Conservation (phyloP, 2,888 invertebrate genomes). For the Orthonevra nobilis region DNA sequence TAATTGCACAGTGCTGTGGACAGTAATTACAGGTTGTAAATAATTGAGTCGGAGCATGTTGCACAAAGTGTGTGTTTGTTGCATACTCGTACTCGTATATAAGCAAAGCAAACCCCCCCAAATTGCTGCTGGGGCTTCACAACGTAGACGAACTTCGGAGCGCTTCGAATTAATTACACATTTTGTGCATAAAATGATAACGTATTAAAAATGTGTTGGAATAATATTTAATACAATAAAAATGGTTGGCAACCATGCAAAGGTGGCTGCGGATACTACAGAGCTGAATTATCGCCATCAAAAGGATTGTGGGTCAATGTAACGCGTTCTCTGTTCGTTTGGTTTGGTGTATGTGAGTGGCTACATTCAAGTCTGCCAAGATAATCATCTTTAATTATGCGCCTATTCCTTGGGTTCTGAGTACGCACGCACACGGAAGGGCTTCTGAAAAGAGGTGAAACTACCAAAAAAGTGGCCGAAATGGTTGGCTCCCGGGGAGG, state of each 20-base stretch:
- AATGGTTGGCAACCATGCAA: conserved; percentile 47
- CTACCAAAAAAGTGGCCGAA: conserved; percentile 18
- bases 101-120: background rate
- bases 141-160: conserved; percentile 1
- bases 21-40: conserved; percentile 77
- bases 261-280: too few species aligned
- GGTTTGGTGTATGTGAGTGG: conserved; percentile 24
- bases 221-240: conserved; percentile 62
- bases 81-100: background rate
- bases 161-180: conserved; percentile 68
- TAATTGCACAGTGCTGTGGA: conserved; percentile 78
- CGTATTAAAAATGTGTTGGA: conserved; percentile 69
- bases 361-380: conserved; percentile 1
- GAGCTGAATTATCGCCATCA: conserved; percentile 23
- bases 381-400: conserved; percentile 68
- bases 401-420: conserved; percentile 21
- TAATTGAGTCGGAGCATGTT: conserved; percentile 75
- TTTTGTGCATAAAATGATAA: conserved; percentile 66
- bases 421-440: background rate
- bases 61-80: conserved; percentile 14
- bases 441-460: conserved; percentile 12
- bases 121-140: background rate
- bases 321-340: background rate
- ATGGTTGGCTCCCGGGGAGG: conserved; percentile 18
- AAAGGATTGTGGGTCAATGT: conserved; percentile 28